Percentiles rank a stretch among this genome's conserved stretches.
Conservation (phyloP, 2,797 vertebrate species). For the Centropyge bicolor region DNA sequence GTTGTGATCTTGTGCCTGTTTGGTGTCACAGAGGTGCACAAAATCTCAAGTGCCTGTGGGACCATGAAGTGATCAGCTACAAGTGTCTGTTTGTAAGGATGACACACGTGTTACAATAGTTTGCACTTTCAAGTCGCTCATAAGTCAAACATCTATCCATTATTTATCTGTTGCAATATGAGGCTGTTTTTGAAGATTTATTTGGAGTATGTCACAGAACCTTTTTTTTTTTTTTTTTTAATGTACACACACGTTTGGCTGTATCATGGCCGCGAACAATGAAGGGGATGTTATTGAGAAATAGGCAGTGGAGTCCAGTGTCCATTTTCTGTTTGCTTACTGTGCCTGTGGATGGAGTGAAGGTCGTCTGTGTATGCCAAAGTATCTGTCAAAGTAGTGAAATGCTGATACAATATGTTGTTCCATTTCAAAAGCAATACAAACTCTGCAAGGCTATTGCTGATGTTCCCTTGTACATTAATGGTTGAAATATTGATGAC, state of each 20-base stretch:
- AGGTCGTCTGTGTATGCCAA: slow-evolving; percentile 52
- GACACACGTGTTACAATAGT: slow-evolving; percentile 56
- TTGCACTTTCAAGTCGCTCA: slow-evolving; percentile 66
- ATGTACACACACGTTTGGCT: slow-evolving; percentile 35
- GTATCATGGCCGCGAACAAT: slow-evolving; percentile 11
- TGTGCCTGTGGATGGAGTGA: slow-evolving; percentile 69
- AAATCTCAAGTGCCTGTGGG: slow-evolving; percentile 73
- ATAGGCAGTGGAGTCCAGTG: slow-evolving; percentile 15
- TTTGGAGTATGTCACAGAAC: slow-evolving; percentile 23
- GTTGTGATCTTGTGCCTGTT: slow-evolving; percentile 59
- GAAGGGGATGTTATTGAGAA: slow-evolving; percentile 52
- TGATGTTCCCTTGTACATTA: slow-evolving; percentile 71
- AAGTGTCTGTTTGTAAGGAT: slow-evolving; percentile 43
- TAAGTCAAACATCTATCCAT: slow-evolving; percentile 60
- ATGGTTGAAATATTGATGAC: slow-evolving; percentile 78
- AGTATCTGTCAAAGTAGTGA: slow-evolving; percentile 52
- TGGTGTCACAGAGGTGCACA: slow-evolving; percentile 52
- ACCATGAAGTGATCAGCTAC: slow-evolving; percentile 47
- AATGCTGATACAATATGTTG: slow-evolving; percentile 57
- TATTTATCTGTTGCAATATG: slow-evolving; percentile 65
- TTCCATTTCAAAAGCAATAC: slow-evolving; percentile 74
- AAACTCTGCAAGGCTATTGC: slow-evolving; percentile 53
- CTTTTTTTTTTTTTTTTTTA: neutral
- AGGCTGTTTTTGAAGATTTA: slow-evolving; percentile 47
- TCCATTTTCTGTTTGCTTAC: slow-evolving; percentile 56